Conservation (phyloP, 2,113 vertebrate species). For the Cyprinodon variegatus region DNA sequence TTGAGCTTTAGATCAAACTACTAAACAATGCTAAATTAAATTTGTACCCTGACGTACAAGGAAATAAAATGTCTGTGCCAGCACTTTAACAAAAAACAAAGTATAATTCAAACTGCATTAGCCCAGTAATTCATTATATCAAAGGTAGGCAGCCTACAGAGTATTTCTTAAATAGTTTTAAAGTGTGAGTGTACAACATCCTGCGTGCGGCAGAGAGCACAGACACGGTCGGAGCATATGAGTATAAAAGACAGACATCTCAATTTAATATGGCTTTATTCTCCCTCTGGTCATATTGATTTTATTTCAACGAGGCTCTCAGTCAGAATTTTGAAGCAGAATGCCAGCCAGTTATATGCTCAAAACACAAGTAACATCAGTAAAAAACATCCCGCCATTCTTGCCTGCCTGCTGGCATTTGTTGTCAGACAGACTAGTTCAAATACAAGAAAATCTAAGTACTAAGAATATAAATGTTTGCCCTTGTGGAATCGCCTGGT, state of each 20-base stretch:
- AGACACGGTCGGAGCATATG: slow-evolving; percentile 7
- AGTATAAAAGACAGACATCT: slow-evolving; percentile 41
- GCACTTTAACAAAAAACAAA: slow-evolving; percentile 4
- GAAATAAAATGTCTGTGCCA: background rate
- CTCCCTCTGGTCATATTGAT: slow-evolving; percentile 58
- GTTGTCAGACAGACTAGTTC: slow-evolving; percentile 31
- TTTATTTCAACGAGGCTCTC: slow-evolving; percentile 38
- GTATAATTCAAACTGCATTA: background rate
- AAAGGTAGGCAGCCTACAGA: background rate
- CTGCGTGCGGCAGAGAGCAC: background rate
- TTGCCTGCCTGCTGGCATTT: slow-evolving; percentile 31
- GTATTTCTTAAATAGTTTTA: background rate
- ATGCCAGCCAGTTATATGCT: slow-evolving; percentile 35
- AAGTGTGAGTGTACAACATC: background rate
- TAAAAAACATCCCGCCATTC: slow-evolving; percentile 39
- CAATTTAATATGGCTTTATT: slow-evolving; percentile 39
- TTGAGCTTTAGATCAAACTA: slow-evolving; percentile 2
- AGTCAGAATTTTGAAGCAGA: slow-evolving; percentile 37
- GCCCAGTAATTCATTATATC: background rate
- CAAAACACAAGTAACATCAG: slow-evolving; percentile 48
- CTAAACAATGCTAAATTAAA: slow-evolving; percentile 9
- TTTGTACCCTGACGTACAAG: background rate
- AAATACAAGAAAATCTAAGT: slow-evolving; percentile 40
- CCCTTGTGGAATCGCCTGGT: background rate
- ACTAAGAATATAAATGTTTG: slow-evolving; percentile 25